A percentile compares a stretch with the other conserved stretches of the same genome.
These are phyloP conservation scores for Julus scanicus DNA, from an alignment of 2,888 invertebrate genomes.

Conservation along the genomic window DNA sequence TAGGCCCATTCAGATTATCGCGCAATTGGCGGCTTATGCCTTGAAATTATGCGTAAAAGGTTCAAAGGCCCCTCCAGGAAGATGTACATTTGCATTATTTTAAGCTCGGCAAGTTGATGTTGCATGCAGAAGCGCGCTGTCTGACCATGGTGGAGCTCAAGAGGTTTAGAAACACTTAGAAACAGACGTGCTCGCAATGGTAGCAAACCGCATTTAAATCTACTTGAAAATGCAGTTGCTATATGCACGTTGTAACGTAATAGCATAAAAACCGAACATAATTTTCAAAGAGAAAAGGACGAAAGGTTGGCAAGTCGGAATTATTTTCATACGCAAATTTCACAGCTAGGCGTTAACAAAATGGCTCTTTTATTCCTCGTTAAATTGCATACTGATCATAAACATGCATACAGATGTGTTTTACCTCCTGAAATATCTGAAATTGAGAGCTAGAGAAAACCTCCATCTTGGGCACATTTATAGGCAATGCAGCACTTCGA, in stretches of 20 bases:
- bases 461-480: background rate
- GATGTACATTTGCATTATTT: slow-evolving; percentile 30
- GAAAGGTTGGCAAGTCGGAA: slow-evolving; percentile 27
- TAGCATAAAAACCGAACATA: background rate
- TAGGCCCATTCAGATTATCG: slow-evolving; percentile 36
- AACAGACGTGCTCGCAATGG: slow-evolving; percentile 42
- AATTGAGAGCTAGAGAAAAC: slow-evolving; percentile 5
- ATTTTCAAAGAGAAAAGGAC: slow-evolving; percentile 36
- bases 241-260: background rate
- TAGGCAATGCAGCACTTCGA: background rate
- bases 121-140: background rate
- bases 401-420: slow-evolving; percentile 22
- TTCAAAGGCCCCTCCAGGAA: slow-evolving; percentile 35
- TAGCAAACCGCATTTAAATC: slow-evolving; percentile 23
- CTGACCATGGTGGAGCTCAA: background rate
- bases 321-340: slow-evolving; percentile 20
- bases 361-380: slow-evolving; percentile 24
- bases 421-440: slow-evolving; percentile 37
- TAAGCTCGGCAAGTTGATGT: slow-evolving; percentile 6
- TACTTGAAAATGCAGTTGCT: slow-evolving; percentile 11
- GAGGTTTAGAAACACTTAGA: slow-evolving; percentile 27
- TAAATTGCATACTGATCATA: slow-evolving; percentile 20
- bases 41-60: slow-evolving; percentile 17
- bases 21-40: slow-evolving; percentile 23
- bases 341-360: slow-evolving; percentile 36